Evolutionary conservation across 2,888 invertebrate genomes (phyloP).

Genomic region (Agrochola lota): DNA sequence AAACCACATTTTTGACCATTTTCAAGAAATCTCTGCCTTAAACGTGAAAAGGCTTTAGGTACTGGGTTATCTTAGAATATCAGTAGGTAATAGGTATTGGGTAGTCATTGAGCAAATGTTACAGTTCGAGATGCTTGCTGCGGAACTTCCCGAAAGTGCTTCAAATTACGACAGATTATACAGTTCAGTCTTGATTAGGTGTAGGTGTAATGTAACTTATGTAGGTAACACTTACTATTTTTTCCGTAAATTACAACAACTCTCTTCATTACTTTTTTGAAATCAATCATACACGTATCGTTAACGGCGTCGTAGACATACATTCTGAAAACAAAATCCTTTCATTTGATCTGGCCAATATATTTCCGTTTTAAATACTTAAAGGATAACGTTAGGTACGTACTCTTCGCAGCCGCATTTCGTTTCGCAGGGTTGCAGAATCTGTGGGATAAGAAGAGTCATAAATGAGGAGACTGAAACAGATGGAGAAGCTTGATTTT

Average conservation of each 20-base stretch:
- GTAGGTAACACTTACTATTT: slow-evolving; percentile 43
- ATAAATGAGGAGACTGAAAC: not conserved
- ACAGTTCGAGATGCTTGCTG: not conserved
- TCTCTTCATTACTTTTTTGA: slow-evolving; percentile 71
- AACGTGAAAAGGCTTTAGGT: not conserved
- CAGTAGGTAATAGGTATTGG: not conserved
- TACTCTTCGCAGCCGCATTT: slow-evolving; percentile 80
- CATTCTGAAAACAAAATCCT: slow-evolving; percentile 70
- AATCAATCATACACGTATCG: slow-evolving; percentile 76
- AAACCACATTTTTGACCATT: no score
- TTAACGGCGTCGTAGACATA: slow-evolving; percentile 75
- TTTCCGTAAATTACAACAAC: slow-evolving; percentile 44
- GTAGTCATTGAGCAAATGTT: not conserved
- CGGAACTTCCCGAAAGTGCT: not conserved
- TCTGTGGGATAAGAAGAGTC: slow-evolving; percentile 19
- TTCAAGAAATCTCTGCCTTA: not conserved
- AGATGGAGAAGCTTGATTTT: not conserved
- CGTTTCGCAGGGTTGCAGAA: slow-evolving; percentile 60
- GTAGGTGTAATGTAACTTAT: not conserved
- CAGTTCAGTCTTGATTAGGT: not conserved
- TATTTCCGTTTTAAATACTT: not conserved
- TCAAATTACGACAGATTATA: not conserved
- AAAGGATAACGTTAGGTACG: slow-evolving; percentile 35
- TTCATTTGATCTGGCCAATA: not conserved
- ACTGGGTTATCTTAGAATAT: not conserved